Evolutionary conservation across 2,888 invertebrate species (phyloP).

Genomic region (Hipparchia semele): DNA sequence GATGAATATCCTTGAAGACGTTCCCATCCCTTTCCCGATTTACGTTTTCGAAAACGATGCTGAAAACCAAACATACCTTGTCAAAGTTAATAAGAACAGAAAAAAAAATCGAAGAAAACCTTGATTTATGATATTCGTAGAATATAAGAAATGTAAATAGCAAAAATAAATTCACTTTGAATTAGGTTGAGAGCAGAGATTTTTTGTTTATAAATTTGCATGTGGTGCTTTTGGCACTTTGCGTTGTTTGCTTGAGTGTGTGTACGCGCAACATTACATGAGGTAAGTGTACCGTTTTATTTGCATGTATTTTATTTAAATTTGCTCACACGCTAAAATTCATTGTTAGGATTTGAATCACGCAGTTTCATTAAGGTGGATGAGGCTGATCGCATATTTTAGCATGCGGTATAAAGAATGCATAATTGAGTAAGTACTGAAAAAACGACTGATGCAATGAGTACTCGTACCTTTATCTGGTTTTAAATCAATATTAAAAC

Average conservation of each 20-base stretch:
- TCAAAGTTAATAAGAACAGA: conserved; percentile 51
- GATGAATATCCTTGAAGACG: conserved; percentile 61
- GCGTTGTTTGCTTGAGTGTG: conserved; percentile 54
- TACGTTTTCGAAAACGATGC: conserved; percentile 39
- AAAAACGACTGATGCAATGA: not conserved
- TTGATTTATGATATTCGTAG: conserved; percentile 3
- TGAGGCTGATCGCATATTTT: not conserved
- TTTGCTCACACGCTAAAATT: conserved; percentile 23
- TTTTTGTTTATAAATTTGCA: conserved; percentile 58
- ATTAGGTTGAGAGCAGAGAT: conserved; percentile 71
- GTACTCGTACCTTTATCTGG: too few relatives aligned
- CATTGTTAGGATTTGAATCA: conserved; percentile 10
- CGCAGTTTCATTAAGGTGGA: not conserved
- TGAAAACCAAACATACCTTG: conserved; percentile 54
- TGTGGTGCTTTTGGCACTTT: conserved; percentile 54
- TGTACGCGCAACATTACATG: conserved; percentile 36
- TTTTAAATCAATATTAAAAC: too few relatives aligned
- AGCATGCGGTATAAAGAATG: too few relatives aligned
- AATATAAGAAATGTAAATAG: conserved; percentile 48
- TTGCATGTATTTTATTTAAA: conserved; percentile 42
- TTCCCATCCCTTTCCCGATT: conserved; percentile 44
- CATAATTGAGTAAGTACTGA: not conserved
- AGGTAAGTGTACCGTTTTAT: conserved; percentile 41
- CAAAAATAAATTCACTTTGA: conserved; percentile 44
- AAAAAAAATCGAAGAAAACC: conserved; percentile 24